These are phyloP conservation scores for Emydoidea blandingii DNA, from an alignment of 2,797 vertebrate species.

Conservation along the genomic window DNA sequence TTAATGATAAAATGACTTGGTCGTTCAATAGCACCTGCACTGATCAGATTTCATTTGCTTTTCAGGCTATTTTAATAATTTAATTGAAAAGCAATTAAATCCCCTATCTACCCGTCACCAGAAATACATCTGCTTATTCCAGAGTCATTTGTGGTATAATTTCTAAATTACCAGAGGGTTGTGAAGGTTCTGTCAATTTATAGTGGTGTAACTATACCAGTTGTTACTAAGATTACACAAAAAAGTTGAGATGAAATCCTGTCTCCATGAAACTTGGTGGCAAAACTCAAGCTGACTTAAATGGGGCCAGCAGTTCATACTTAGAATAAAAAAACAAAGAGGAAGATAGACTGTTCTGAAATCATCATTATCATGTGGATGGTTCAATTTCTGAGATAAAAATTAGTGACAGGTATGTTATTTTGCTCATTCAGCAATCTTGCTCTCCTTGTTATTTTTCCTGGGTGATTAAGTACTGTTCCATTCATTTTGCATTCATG, in stretches of 20 bases:
- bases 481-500: background rate
- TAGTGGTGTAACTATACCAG: background rate
- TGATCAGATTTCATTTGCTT: background rate
- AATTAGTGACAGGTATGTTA: background rate
- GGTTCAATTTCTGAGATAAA: background rate
- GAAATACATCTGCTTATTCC: accelerated
- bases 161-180: background rate
- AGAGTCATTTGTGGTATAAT: background rate
- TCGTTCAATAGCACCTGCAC: background rate
- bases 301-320: background rate
- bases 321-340: background rate
- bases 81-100: background rate
- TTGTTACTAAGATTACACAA: accelerated
- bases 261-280: background rate
- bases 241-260: background rate
- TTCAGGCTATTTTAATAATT: background rate
- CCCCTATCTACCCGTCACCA: background rate
- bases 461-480: accelerated
- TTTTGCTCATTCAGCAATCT: background rate
- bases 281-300: background rate
- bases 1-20: background rate
- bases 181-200: background rate
- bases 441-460: accelerated
- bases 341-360: background rate
- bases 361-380: accelerated